Conservation (phyloP, 2,888 invertebrate genomes). For the Lacanobia wlatinum region DNA sequence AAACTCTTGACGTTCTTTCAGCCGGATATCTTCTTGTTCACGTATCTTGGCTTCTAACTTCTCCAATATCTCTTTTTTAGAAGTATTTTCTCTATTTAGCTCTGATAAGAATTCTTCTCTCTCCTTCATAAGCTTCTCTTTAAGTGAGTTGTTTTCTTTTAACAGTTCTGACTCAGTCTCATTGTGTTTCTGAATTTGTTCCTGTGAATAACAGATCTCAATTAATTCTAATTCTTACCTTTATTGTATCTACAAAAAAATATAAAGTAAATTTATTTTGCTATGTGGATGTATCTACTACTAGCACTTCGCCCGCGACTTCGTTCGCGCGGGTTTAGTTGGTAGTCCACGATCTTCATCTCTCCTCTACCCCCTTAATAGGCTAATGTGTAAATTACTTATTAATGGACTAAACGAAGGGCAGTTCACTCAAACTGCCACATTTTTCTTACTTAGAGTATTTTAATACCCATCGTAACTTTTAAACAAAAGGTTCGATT, state of each 20-base stretch:
- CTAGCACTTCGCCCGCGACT: too few species aligned
- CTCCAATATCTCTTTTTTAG: constrained; percentile 88
- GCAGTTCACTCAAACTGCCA: too few species aligned
- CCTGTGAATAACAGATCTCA: constrained; percentile 69
- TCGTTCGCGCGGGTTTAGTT: too few species aligned
- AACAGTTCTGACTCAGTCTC: constrained; percentile 84
- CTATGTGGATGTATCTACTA: neutral
- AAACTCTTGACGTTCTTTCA: constrained; percentile 84
- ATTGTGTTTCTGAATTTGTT: constrained; percentile 84
- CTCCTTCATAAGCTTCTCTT: constrained; percentile 87
- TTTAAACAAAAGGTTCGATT: too few species aligned
- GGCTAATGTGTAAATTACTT: too few species aligned
- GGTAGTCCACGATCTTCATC: too few species aligned
- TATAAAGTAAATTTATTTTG: neutral
- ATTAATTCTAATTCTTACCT: neutral
- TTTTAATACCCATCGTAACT: too few species aligned
- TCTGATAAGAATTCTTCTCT: constrained; percentile 87
- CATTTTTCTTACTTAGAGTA: too few species aligned
- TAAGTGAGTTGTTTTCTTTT: constrained; percentile 85
- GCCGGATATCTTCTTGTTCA: constrained; percentile 86
- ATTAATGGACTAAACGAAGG: too few species aligned
- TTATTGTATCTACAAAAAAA: neutral
- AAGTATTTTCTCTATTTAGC: constrained; percentile 86
- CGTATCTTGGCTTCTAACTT: constrained; percentile 86
- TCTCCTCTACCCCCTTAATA: too few species aligned